Conservation (phyloP, 1,140 invertebrate genomes). For the Lasioglossum baleicum region DNA sequence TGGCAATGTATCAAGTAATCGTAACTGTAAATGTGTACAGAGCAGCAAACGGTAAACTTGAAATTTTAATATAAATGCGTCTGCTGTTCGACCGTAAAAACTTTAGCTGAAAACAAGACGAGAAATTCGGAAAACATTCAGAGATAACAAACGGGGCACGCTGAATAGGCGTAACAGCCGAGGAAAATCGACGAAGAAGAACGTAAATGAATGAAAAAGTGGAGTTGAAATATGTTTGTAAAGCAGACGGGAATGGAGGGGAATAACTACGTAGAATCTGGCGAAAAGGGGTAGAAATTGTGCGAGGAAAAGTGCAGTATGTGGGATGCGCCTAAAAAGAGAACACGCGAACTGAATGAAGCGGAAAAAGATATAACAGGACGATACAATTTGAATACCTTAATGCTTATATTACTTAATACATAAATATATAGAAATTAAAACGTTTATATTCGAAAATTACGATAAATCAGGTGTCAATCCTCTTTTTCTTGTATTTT, state of each 20-base stretch:
- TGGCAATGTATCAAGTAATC: too few species aligned
- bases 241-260: neutral
- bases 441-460: too few species aligned
- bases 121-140: conserved; percentile 5
- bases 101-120: neutral
- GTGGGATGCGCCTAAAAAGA: conserved; percentile 27
- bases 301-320: conserved; percentile 22
- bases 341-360: conserved; percentile 33
- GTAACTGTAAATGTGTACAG: too few species aligned
- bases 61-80: conserved; percentile 11
- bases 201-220: conserved; percentile 38
- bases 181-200: conserved; percentile 10
- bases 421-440: too few species aligned
- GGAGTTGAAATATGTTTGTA: conserved; percentile 36
- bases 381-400: conserved; percentile 63
- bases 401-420: too few species aligned
- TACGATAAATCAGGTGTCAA: too few species aligned
- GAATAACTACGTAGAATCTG: conserved; percentile 3
- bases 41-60: too few species aligned
- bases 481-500: too few species aligned
- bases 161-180: conserved; percentile 21
- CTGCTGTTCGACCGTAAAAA: neutral
- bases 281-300: conserved; percentile 25
- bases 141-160: conserved; percentile 18
- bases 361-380: conserved; percentile 74